Percentiles rank a stretch among this genome's conserved stretches.
These are phyloP conservation scores for Lophura nycthemera DNA, from an alignment of 2,113 vertebrate species.

Conservation along the genomic window DNA sequence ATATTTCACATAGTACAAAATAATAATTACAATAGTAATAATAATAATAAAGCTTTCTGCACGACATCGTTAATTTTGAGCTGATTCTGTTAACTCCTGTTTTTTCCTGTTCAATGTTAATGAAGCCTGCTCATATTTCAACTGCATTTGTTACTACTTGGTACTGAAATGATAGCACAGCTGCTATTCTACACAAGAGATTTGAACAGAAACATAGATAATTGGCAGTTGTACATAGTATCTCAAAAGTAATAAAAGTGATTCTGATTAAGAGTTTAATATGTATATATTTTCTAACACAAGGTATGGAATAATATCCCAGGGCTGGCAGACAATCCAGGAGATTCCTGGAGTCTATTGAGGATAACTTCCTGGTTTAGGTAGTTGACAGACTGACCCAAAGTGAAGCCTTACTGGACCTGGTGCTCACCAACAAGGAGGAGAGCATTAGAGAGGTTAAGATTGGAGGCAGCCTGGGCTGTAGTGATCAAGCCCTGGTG, in stretches of 20 bases:
- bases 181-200: neutral
- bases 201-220: neutral
- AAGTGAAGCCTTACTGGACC: too few relatives aligned
- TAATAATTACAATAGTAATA: neutral
- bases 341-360: too few relatives aligned
- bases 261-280: neutral
- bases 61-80: too few relatives aligned
- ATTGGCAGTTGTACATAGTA: neutral
- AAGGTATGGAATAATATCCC: neutral
- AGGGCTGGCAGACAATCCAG: too few relatives aligned
- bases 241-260: neutral
- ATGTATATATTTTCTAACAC: neutral
- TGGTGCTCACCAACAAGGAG: too few relatives aligned
- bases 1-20: neutral
- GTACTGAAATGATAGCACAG: neutral
- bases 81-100: neutral
- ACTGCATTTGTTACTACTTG: neutral
- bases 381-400: too few relatives aligned
- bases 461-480: too few relatives aligned
- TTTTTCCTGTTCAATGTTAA: neutral
- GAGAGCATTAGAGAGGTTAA: too few relatives aligned
- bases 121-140: neutral
- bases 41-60: neutral
- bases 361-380: too few relatives aligned
- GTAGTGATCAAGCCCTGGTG: too few relatives aligned